These are phyloP conservation scores for Carduelis carduelis DNA, from an alignment of 2,797 vertebrate species.

Conservation along the genomic window DNA sequence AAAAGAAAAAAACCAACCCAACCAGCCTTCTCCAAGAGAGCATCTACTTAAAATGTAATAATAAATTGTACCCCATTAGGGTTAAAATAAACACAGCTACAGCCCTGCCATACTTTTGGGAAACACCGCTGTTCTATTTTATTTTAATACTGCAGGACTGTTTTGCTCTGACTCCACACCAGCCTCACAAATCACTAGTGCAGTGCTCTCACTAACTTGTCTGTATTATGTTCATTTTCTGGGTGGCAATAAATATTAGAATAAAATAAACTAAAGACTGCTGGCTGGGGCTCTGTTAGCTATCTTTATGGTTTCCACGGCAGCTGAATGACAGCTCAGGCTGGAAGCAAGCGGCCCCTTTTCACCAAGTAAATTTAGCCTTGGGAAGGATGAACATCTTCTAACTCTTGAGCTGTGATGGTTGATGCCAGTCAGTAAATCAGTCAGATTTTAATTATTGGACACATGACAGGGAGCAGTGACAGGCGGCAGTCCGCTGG, in stretches of 20 bases:
- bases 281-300: conserved; percentile 81
- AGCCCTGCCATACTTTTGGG: conserved; percentile 67
- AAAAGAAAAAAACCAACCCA: accelerated
- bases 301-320: conserved; percentile 82
- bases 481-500: conserved; percentile 79
- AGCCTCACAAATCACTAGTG: conserved; percentile 73
- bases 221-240: conserved; percentile 83
- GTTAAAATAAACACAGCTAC: conserved; percentile 57
- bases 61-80: conserved; percentile 55
- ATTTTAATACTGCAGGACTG: conserved; percentile 66
- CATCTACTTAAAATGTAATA: conserved; percentile 35
- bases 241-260: conserved; percentile 87
- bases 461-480: conserved; percentile 83
- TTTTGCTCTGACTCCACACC: conserved; percentile 69
- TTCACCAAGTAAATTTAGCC: conserved; percentile 84
- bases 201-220: conserved; percentile 70
- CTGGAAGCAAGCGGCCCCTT: conserved; percentile 73
- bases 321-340: conserved; percentile 85
- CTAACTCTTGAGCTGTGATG: conserved; percentile 75
- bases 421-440: conserved; percentile 86
- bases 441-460: conserved; percentile 89
- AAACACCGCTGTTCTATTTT: conserved; percentile 64
- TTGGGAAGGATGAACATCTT: conserved; percentile 83
- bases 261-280: conserved; percentile 82
- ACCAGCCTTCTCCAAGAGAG: neutral